These are phyloP conservation scores for Vanessa atalanta DNA, from an alignment of 1,140 invertebrate species.

Conservation along the genomic window DNA sequence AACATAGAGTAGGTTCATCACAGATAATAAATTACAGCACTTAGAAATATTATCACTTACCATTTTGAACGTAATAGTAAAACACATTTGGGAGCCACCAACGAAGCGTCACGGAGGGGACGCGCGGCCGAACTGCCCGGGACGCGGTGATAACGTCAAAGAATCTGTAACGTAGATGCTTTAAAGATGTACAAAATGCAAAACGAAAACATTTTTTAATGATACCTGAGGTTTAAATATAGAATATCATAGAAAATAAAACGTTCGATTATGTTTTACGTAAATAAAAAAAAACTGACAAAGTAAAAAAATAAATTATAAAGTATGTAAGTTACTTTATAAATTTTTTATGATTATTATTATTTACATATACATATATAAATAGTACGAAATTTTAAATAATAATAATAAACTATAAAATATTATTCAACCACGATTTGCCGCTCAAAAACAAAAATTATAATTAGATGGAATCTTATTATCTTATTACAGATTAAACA, in stretches of 20 bases:
- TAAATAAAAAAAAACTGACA: not conserved
- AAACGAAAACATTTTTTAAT: no score
- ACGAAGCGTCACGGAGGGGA: slow-evolving; percentile 25
- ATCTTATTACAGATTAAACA: not conserved
- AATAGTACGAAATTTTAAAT: no score
- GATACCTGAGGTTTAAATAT: not conserved
- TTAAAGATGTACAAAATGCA: slow-evolving; percentile 7
- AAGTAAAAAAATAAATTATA: not conserved
- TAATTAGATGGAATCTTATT: no score
- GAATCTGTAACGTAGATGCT: slow-evolving; percentile 24
- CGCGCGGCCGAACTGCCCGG: slow-evolving; percentile 29
- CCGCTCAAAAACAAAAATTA: no score
- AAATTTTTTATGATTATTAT: no score
- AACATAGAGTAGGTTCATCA: not conserved
- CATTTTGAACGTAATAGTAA: slow-evolving; percentile 23
- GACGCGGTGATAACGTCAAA: slow-evolving; percentile 33
- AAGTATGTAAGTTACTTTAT: no score
- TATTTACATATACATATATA: no score
- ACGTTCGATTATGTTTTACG: not conserved
- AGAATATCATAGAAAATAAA: not conserved
- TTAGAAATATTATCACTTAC: slow-evolving; percentile 17
- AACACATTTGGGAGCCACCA: slow-evolving; percentile 6
- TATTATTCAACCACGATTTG: no score
- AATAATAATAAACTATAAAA: no score
- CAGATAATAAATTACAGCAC: not conserved